These are phyloP conservation scores for Drosophila miranda DNA, from an alignment of 1,140 invertebrate species.

Conservation along the genomic window DNA sequence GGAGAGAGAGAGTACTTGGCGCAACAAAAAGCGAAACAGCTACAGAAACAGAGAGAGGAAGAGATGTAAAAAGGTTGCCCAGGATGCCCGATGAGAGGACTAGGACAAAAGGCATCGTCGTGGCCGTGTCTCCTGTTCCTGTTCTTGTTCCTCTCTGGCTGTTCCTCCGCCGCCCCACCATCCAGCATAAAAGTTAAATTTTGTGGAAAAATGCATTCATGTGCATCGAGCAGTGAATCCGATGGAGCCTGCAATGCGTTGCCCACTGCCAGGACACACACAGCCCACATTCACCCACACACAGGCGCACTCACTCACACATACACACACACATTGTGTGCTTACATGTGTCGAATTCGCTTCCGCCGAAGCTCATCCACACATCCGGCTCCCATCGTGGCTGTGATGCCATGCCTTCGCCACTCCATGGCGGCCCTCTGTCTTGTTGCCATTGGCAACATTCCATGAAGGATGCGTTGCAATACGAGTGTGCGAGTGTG, in stretches of 20 bases:
- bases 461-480: slow-evolving; percentile 58
- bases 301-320: slow-evolving; percentile 1
- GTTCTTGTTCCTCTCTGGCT: not conserved
- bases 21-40: slow-evolving; percentile 1
- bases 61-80: slow-evolving; percentile 18
- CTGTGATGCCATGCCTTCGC: too few relatives aligned
- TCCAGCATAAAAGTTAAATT: slow-evolving; percentile 61
- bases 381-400: slow-evolving; percentile 45
- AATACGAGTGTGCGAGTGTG: slow-evolving; percentile 16
- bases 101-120: slow-evolving; percentile 31
- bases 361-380: slow-evolving; percentile 65
- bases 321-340: slow-evolving; percentile 32
- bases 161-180: not conserved
- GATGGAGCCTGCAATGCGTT: slow-evolving; percentile 55
- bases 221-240: slow-evolving; percentile 68
- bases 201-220: slow-evolving; percentile 71
- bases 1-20: not conserved
- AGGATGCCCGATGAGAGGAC: slow-evolving; percentile 23
- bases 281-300: too few relatives aligned
- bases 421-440: slow-evolving; percentile 21
- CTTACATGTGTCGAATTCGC: slow-evolving; percentile 66
- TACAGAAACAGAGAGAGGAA: not conserved
- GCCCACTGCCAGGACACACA: not conserved
- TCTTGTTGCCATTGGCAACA: slow-evolving; percentile 59
- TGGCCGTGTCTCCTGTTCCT: slow-evolving; percentile 1